phyloP scores from a whole-genome alignment of 1,140 invertebrate species.

The Triops longicaudatus region DNA sequence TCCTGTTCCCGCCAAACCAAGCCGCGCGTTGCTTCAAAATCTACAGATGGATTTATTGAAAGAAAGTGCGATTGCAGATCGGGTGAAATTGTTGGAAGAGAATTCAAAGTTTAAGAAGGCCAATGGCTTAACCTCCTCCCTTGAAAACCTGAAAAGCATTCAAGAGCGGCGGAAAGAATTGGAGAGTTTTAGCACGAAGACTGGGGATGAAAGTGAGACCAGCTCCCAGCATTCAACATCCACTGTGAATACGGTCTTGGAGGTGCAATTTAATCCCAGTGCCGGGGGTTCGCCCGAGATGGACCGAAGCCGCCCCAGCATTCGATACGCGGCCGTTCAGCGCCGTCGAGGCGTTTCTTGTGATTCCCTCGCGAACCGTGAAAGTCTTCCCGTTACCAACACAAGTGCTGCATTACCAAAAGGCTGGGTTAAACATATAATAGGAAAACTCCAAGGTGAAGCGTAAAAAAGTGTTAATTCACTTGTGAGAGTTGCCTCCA shows the following conservation, averaged over 20 bases:
- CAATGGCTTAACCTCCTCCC: constrained; percentile 16
- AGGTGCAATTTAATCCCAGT: constrained; percentile 32
- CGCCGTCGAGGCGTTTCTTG: constrained; percentile 21
- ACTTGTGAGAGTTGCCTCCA: background rate
- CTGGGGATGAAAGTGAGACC: constrained; percentile 42
- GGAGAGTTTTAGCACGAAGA: constrained; percentile 31
- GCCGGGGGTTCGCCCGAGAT: constrained; percentile 28
- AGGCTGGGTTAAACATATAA: constrained; percentile 46
- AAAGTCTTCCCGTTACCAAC: constrained; percentile 32
- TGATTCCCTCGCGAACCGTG: constrained; percentile 27
- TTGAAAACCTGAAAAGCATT: constrained; percentile 30
- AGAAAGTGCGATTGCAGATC: constrained; percentile 12
- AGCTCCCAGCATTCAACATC: constrained; percentile 42
- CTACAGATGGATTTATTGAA: background rate
- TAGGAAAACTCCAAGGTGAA: constrained; percentile 43
- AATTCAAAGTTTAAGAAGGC: background rate
- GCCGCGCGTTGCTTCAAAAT: background rate
- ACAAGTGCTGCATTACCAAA: constrained; percentile 34
- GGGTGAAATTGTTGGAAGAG: constrained; percentile 22
- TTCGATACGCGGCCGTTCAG: constrained; percentile 31
- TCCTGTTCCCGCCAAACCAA: constrained; percentile 29
- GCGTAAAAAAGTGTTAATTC: background rate
- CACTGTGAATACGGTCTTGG: constrained; percentile 41
- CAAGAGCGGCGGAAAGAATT: constrained; percentile 36
- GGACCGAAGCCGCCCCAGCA: constrained; percentile 29